These are phyloP conservation scores for Clitarchus hookeri DNA, from an alignment of 2,888 invertebrate genomes.

Conservation along the genomic window DNA sequence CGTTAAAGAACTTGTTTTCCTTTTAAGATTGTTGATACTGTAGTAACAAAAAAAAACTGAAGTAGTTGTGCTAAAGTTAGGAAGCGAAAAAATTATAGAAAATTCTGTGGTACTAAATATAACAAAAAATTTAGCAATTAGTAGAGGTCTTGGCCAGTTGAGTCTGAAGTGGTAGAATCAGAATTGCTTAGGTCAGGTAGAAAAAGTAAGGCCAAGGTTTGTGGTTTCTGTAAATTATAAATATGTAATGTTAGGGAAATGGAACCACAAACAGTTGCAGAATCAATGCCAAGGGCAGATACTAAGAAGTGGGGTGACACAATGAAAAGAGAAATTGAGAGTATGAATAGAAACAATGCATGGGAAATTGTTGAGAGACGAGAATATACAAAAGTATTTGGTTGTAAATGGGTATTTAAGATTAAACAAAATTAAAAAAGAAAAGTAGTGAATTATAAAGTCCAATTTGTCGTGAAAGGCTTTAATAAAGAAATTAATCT, in stretches of 20 bases:
- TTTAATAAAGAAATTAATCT: neutral
- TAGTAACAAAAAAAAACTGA: neutral
- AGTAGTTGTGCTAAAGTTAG: too few relatives aligned
- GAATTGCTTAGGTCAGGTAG: constrained; percentile 16
- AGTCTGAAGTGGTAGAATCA: neutral
- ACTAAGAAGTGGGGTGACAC: neutral
- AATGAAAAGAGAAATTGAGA: neutral
- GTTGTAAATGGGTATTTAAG: constrained; percentile 24
- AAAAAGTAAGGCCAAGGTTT: too few relatives aligned
- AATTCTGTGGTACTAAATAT: too few relatives aligned
- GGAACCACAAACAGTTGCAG: constrained; percentile 27
- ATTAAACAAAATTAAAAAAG: neutral
- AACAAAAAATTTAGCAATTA: too few relatives aligned
- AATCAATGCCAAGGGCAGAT: constrained; percentile 20
- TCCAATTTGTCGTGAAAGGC: neutral
- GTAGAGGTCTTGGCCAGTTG: too few relatives aligned
- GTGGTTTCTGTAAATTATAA: constrained; percentile 15
- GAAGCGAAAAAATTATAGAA: too few relatives aligned
- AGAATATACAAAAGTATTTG: constrained; percentile 12
- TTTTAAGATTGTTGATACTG: too few relatives aligned
- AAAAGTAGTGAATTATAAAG: constrained; percentile 19
- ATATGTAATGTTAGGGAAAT: neutral
- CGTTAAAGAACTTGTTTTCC: constrained; percentile 27
- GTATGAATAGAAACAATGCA: neutral
- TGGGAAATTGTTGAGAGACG: constrained; percentile 26